Evolutionary conservation across 1,140 invertebrate genomes (phyloP), one percentile per base, ranked within the genome.

Genomic region (Drosophila seguyi): DNA sequence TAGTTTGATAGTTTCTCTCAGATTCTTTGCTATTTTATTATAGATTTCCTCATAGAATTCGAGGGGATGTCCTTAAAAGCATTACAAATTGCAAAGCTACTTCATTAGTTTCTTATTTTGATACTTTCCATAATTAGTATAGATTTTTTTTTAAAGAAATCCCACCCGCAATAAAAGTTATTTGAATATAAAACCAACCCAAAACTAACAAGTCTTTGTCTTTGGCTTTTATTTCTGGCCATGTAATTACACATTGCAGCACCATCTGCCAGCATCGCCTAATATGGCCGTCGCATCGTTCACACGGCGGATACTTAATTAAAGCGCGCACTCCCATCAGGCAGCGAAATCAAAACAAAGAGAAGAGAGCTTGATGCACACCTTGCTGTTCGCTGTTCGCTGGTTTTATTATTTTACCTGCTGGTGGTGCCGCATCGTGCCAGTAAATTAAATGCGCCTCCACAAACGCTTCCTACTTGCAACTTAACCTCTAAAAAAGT

Each of bases 401-500:
- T 55, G 52, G 52, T 25, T 55, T 56, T 56, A 42, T 56, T 56
- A 42, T 65, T 65, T 62, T 62, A 52, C 61, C 58, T 44, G 50
- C 13, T 59, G 73, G 36, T 14, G 47, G 29, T 80, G 77, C 72
- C 82, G 81, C 83, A 87, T 87, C 84, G 83, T 76, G 79, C 76
- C 79, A 69, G 79, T 62, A 84, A 85, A 86, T 85, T 81, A 72
- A 74, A 83, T 58, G 71, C 84, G 84, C 80, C 84, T 69, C 76
- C 84, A 74, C 80, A 73, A 73, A 69, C 68, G 85, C 84, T 90
- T 90, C 84, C 84, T 87, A 87, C 84, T 87, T 87, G 84, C 65
- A 81, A 66, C 58, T 90, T 88, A 88, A 88, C 85, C 85, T 88
- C 81, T 66, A 88, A 88, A 87, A 84, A 71, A 65, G 68, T 72